Percentiles rank a stretch among this genome's conserved stretches.
These are phyloP conservation scores for Diorhabda carinulata DNA, from an alignment of 1,140 invertebrate genomes.

Conservation along the genomic window DNA sequence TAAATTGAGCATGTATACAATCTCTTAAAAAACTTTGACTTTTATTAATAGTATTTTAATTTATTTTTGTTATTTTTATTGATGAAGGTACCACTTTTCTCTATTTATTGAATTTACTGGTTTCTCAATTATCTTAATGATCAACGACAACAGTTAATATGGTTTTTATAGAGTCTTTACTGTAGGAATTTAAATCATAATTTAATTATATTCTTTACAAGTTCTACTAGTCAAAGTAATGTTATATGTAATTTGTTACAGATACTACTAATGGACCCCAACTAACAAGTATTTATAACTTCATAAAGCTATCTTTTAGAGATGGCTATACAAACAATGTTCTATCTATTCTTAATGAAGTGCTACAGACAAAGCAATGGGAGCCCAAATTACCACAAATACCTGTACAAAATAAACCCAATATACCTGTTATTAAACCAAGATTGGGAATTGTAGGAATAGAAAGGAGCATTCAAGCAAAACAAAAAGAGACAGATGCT, in stretches of 20 bases:
- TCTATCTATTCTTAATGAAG: conserved; percentile 58
- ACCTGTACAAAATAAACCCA: conserved; percentile 38
- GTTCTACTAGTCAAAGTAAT: too few relatives aligned
- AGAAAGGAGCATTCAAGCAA: conserved; percentile 85
- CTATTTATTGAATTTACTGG: too few relatives aligned
- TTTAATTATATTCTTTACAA: too few relatives aligned
- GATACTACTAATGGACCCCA: conserved; percentile 72
- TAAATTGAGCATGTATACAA: too few relatives aligned
- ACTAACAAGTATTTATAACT: conserved; percentile 65
- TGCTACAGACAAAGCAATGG: conserved; percentile 61
- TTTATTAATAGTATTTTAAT: too few relatives aligned
- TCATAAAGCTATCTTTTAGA: conserved; percentile 85
- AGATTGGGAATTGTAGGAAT: conserved; percentile 92
- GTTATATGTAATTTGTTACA: conserved; percentile 40
- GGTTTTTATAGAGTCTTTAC: too few relatives aligned
- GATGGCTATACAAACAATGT: conserved; percentile 75
- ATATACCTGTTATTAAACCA: conserved; percentile 59
- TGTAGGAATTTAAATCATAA: too few relatives aligned
- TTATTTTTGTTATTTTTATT: too few relatives aligned
- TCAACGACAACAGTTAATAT: too few relatives aligned
- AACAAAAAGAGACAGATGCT: conserved; percentile 84
- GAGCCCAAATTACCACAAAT: conserved; percentile 39
- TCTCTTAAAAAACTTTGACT: too few relatives aligned
- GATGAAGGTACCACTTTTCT: too few relatives aligned
- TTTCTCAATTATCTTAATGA: too few relatives aligned